Evolutionary conservation across 2,113 vertebrate species (phyloP), one percentile per base, ranked within the genome.

Genomic region (Centropus unirufus): DNA sequence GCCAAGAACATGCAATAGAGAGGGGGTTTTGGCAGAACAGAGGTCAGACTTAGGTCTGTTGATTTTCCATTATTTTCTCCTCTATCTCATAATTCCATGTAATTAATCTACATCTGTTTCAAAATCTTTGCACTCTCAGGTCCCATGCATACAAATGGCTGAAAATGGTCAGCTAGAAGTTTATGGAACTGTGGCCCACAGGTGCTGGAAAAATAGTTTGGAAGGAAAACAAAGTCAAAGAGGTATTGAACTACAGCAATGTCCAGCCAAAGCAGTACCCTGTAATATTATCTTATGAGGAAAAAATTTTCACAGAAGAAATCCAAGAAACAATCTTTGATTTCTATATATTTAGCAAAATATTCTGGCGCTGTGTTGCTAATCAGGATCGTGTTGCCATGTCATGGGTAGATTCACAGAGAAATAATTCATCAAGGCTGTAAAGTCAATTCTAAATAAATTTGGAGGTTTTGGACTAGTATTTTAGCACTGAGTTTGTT

Each of bases 51-150:
- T 0, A 0, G 10, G 16, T 86, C 24, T 93, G 19, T 88, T 94
- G 64, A 78, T 21, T 81, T 92, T 78, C 27, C 54, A 34, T 81
- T 83, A 63, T 29, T 30, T 87, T 77, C 63, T 69, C 21, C 34
- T 85, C n/a, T 83, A 30, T 27, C 29, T 69, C 55, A 70, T 88
- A 92, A 83, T 85, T 30, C 34, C 8, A 10, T 64, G 30, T 73
- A 84, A 93, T 93, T 85, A 88, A 59, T 69, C 23, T 67, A 20
- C 39, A 42, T 44, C 18, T 55, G 1, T 83, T 88, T 83, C 8
- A 70, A 83, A 59, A 32, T 74, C 34, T 90, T 95, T 95, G 44
- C 47, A n/a, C 14, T 93, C 32, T 78, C 39, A 67, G 62, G 63
- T 83, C 47, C 52, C 47, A 83, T 83, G 90, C 34, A 80, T 83